Percentiles rank a stretch among this genome's conserved stretches.
Evolutionary conservation across 2,888 invertebrate genomes (phyloP).

Genomic region (Ennomos erosarius): DNA sequence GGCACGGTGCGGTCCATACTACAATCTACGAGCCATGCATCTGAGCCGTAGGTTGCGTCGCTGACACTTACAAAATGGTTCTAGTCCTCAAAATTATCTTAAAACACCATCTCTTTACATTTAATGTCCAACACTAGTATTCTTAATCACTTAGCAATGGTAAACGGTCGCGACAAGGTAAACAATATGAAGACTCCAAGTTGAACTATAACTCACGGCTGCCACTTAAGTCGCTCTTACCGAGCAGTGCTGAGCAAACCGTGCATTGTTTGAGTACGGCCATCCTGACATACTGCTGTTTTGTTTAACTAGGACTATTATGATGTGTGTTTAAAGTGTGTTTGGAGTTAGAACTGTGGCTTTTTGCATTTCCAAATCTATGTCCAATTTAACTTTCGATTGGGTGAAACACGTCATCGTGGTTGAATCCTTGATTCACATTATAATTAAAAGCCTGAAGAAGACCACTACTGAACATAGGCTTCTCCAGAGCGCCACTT

Average conservation of each 20-base stretch:
- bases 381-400: too few relatives aligned
- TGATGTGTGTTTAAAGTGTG: conserved; percentile 13
- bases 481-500: too few relatives aligned
- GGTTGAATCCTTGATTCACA: too few relatives aligned
- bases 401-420: too few relatives aligned
- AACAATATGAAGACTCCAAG: conserved; percentile 83
- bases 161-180: conserved; percentile 82
- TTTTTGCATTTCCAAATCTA: too few relatives aligned
- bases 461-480: too few relatives aligned
- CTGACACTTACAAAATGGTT: too few relatives aligned
- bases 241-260: conserved; percentile 55
- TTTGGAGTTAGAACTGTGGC: background rate
- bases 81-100: background rate
- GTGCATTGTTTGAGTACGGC: conserved; percentile 69
- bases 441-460: too few relatives aligned
- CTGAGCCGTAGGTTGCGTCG: too few relatives aligned
- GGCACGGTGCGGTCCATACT: too few relatives aligned
- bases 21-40: too few relatives aligned
- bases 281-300: conserved; percentile 46
- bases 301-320: conserved; percentile 38
- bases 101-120: conserved; percentile 50
- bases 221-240: conserved; percentile 51
- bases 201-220: conserved; percentile 80
- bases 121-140: conserved; percentile 60
- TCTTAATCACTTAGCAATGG: conserved; percentile 85